These are phyloP conservation scores for Hipparchia semele DNA, from an alignment of 2,888 invertebrate genomes.

Conservation along the genomic window DNA sequence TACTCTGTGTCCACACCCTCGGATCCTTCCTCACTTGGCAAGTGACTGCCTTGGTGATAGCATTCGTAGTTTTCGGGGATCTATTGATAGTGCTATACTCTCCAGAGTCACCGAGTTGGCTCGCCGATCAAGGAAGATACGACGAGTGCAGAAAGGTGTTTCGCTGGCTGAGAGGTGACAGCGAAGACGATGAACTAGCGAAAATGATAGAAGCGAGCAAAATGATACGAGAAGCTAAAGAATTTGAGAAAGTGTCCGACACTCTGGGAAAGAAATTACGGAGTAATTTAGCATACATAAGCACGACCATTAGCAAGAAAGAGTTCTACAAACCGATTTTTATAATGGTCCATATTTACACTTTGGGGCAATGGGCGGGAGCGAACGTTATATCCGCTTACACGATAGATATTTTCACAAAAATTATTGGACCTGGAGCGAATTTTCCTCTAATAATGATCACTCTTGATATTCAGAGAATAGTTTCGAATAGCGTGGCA, in stretches of 20 bases:
- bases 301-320: conserved; percentile 52
- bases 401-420: conserved; percentile 59
- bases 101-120: conserved; percentile 86
- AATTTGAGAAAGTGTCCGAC: conserved; percentile 45
- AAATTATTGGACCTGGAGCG: conserved; percentile 54
- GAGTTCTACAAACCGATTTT: conserved; percentile 65
- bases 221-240: conserved; percentile 51
- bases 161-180: conserved; percentile 80
- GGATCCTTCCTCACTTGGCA: conserved; percentile 84
- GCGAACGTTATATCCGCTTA: conserved; percentile 62
- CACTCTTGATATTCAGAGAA: conserved; percentile 62
- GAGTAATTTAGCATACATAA: conserved; percentile 51
- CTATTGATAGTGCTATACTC: conserved; percentile 64
- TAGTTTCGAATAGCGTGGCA: conserved; percentile 60
- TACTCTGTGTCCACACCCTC: conserved; percentile 82
- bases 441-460: conserved; percentile 60
- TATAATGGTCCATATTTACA: conserved; percentile 63
- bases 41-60: conserved; percentile 74
- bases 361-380: conserved; percentile 62
- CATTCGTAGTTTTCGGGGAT: conserved; percentile 68
- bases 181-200: conserved; percentile 63
- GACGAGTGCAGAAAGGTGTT: conserved; percentile 81
- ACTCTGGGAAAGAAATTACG: conserved; percentile 48
- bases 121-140: conserved; percentile 80
- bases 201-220: conserved; percentile 59